A percentile compares a stretch with the other conserved stretches of the same genome.
These are phyloP conservation scores for Brachypterus glaber DNA, from an alignment of 2,888 invertebrate genomes.

Conservation along the genomic window DNA sequence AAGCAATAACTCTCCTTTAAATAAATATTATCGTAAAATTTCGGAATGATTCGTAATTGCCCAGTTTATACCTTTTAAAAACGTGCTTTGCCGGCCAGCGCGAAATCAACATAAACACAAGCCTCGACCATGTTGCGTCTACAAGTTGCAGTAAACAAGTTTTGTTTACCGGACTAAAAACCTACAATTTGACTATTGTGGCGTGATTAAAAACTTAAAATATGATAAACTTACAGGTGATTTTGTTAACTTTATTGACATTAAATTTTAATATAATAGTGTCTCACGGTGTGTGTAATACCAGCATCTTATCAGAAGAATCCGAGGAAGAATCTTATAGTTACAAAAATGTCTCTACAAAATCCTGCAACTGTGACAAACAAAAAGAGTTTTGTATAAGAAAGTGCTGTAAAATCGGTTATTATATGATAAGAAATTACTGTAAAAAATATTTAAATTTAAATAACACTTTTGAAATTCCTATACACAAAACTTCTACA, in stretches of 20 bases:
- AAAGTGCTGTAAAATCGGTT: slow-evolving; percentile 20
- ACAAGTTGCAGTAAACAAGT: too few species aligned
- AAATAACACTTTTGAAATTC: slow-evolving; percentile 11
- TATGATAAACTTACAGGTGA: too few species aligned
- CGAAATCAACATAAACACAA: too few species aligned
- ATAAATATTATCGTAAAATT: too few species aligned
- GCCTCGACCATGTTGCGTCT: too few species aligned
- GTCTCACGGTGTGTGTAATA: slow-evolving; percentile 6
- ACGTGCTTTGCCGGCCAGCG: slow-evolving; percentile 7
- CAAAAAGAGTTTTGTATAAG: slow-evolving; percentile 14
- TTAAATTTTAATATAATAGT: slow-evolving; percentile 7
- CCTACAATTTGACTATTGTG: too few species aligned
- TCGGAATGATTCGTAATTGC: too few species aligned
- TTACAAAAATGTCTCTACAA: neutral
- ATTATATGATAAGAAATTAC: slow-evolving; percentile 7
- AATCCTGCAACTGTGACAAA: slow-evolving; percentile 6
- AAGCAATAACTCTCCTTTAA: too few species aligned
- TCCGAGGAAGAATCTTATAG: neutral
- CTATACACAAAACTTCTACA: too few species aligned
- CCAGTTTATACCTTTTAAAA: slow-evolving; percentile 14
- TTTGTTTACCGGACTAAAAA: too few species aligned
- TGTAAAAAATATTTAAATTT: slow-evolving; percentile 10
- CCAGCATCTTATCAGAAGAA: slow-evolving; percentile 1
- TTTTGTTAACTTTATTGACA: slow-evolving; percentile 6
- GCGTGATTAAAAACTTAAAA: too few species aligned